Evolutionary conservation across 2,113 vertebrate species (phyloP).

Genomic region (Trogon surrucura): DNA sequence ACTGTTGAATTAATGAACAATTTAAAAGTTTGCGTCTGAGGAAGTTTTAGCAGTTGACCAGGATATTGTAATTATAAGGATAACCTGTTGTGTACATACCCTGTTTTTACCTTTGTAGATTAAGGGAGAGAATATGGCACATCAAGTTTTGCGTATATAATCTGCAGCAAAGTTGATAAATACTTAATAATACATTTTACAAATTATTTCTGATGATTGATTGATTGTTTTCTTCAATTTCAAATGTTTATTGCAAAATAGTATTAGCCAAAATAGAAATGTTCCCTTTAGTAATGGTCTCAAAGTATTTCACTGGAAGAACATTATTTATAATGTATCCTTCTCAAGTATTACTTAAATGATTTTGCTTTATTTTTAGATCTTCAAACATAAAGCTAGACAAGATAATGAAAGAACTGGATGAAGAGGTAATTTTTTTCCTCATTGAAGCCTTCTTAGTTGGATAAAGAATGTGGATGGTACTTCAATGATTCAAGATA

Average conservation of each 20-base stretch:
- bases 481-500: neutral
- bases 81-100: neutral
- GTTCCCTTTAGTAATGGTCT: neutral
- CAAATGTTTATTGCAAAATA: neutral
- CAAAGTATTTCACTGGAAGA: neutral
- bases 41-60: neutral
- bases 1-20: neutral
- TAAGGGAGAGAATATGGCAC: neutral
- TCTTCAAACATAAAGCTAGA: conserved; percentile 92
- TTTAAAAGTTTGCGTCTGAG: neutral
- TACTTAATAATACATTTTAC: neutral
- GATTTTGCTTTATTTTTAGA: conserved; percentile 73
- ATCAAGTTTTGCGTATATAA: neutral
- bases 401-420: conserved; percentile 96
- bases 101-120: neutral
- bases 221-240: neutral
- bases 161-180: neutral
- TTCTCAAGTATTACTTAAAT: neutral
- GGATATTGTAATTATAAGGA: neutral
- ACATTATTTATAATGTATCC: neutral
- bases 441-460: neutral
- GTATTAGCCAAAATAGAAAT: neutral
- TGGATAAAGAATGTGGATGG: neutral
- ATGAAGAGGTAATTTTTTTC: conserved; percentile 89
- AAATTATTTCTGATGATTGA: neutral